Percentiles rank a stretch among this genome's conserved stretches.
These are phyloP conservation scores for Xyrauchen texanus DNA, from an alignment of 2,113 vertebrate genomes.

Conservation along the genomic window DNA sequence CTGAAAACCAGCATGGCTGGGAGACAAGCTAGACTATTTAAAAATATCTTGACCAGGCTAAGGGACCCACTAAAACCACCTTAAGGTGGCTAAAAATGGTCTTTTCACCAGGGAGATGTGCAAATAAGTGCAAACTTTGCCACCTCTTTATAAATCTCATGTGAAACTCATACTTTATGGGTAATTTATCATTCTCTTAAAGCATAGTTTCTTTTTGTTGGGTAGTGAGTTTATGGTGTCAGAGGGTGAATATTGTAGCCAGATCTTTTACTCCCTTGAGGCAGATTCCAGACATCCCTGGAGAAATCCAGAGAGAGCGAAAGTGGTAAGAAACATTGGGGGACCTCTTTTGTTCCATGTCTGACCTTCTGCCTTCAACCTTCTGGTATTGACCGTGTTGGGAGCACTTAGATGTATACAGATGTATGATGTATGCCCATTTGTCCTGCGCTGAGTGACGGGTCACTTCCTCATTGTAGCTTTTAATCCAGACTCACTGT, in stretches of 20 bases:
- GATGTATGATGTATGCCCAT: constrained; percentile 19
- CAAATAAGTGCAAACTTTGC: constrained; percentile 56
- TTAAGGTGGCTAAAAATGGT: no score
- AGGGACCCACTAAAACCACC: no score
- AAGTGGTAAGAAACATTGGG: constrained; percentile 36
- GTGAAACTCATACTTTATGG: constrained; percentile 53
- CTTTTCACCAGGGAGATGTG: no score
- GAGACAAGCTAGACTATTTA: no score
- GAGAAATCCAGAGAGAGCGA: constrained; percentile 41
- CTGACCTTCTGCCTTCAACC: constrained; percentile 62
- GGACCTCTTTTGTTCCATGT: constrained; percentile 57
- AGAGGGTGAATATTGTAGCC: constrained; percentile 71
- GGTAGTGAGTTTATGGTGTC: constrained; percentile 64
- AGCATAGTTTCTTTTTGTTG: constrained; percentile 48
- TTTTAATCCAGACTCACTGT: constrained; percentile 70
- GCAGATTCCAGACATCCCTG: constrained; percentile 60
- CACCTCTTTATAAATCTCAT: constrained; percentile 66
- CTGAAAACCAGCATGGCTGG: no score
- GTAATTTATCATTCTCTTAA: constrained; percentile 69
- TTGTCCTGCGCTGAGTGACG: constrained; percentile 68
- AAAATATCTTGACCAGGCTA: no score
- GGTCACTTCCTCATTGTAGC: constrained; percentile 61
- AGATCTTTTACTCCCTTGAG: constrained; percentile 69
- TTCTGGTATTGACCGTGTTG: constrained; percentile 62
- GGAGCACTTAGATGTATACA: constrained; percentile 44